Percentiles rank a stretch among this genome's conserved stretches.
Evolutionary conservation across 2,888 invertebrate species (phyloP).

Genomic region (Pristionchus exspectatus): DNA sequence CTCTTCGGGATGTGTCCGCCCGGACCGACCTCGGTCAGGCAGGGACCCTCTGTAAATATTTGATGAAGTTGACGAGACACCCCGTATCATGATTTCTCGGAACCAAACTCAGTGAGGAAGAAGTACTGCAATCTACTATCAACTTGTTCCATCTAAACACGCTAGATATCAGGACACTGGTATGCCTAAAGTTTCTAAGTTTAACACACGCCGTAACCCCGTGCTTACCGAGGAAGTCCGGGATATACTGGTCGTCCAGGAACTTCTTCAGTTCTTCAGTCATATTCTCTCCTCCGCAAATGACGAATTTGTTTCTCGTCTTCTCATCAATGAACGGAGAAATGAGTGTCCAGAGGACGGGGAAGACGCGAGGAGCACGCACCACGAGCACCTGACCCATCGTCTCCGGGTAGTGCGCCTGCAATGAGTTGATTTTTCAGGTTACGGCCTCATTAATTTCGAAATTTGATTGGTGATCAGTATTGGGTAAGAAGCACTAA

Average conservation of each 20-base stretch:
- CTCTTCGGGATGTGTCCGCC: conserved; percentile 93
- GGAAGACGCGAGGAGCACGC: conserved; percentile 93
- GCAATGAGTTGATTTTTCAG: conserved; percentile 77
- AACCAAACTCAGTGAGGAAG: no score
- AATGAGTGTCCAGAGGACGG: conserved; percentile 94
- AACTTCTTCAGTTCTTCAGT: conserved; percentile 88
- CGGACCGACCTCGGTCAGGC: conserved; percentile 81
- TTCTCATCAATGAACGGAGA: conserved; percentile 96
- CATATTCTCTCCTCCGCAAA: conserved; percentile 84
- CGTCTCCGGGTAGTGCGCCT: conserved; percentile 95
- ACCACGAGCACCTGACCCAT: conserved; percentile 93
- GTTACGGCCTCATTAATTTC: no score
- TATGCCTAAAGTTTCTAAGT: no score
- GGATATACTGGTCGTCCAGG: conserved; percentile 89
- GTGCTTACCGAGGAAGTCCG: conserved; percentile 93
- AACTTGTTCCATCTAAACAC: no score
- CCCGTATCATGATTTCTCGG: no score
- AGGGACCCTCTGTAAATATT: conserved; percentile 82
- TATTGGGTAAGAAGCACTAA: no score
- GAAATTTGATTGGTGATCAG: no score
- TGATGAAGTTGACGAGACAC: no score
- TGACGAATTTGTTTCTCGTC: conserved; percentile 88
- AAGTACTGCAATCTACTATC: no score
- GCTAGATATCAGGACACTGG: no score
- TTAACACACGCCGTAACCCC: no score